phyloP scores from a whole-genome alignment of 2,113 vertebrate genomes.

The Poecilia latipinna region DNA sequence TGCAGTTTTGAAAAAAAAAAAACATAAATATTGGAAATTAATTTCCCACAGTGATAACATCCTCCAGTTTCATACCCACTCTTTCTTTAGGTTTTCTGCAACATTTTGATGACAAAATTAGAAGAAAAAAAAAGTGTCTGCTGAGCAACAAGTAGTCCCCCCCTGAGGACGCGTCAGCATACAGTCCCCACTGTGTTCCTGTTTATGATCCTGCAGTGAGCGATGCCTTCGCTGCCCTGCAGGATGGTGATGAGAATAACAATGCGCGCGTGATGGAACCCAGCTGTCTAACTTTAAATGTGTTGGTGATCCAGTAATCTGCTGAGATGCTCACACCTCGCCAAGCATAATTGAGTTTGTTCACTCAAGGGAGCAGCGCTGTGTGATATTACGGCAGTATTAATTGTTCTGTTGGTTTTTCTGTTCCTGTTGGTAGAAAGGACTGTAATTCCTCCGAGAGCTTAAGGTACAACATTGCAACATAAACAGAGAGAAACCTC shows the following conservation, averaged over 20 bases:
- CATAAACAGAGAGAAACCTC: not conserved
- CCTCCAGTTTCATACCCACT: too few species aligned
- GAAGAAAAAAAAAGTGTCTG: not conserved
- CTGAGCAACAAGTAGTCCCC: constrained; percentile 25
- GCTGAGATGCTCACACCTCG: not conserved
- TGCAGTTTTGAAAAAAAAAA: too few species aligned
- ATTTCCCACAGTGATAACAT: too few species aligned
- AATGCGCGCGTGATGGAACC: constrained; percentile 37
- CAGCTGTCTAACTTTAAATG: constrained; percentile 16
- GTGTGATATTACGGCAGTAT: not conserved
- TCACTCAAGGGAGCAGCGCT: constrained; percentile 8
- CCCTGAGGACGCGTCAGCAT: not conserved
- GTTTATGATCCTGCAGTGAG: not conserved
- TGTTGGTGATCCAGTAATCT: constrained; percentile 29
- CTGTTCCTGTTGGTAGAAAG: not conserved
- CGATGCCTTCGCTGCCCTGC: not conserved
- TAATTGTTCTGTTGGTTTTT: not conserved
- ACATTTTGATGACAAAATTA: not conserved
- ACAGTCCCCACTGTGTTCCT: not conserved
- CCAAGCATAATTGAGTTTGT: constrained; percentile 23
- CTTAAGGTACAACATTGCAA: not conserved
- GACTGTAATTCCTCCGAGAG: constrained; percentile 1
- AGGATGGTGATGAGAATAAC: constrained; percentile 5
- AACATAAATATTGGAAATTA: too few species aligned
- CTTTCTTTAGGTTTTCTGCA: not conserved